Base-by-base conservation (phyloP, 2,113 vertebrate genomes). In the Aspiorhynchus laticeps region DNA sequence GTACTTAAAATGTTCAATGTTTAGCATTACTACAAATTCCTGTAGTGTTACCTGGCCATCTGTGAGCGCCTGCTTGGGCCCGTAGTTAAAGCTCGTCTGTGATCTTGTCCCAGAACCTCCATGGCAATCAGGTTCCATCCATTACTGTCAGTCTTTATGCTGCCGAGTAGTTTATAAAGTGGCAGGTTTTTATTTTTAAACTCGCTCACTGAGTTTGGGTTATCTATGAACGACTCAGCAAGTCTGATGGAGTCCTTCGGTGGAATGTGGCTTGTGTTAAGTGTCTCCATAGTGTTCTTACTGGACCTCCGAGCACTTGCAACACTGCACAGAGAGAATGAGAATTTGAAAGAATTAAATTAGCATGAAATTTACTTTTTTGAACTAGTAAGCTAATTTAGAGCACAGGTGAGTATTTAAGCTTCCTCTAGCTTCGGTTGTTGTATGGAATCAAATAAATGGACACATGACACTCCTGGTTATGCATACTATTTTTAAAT, bases 121-220 rank as follows among this genome's bases (percentile, higher is more conserved):
- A 86, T 80, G 77, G 77, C n/a, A 31, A 86, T 80, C 63, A 86
- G 46, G 38, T 43, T 59, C 33, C 28, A n/a, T 83, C 69, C 86
- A 43, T 24, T 73, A 17, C 1, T 56, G 31, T 86, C 85, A 3
- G 71, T 61, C 63, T 73, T 75, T 59, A 80, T 80, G 33, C 77
- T 86, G 65, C 28, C 43, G 59, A 86, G 73, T 43, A 86, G 63
- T 46, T 71, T 43, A 69, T 86, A 59, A 80, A 86, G 77, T 24
- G 41, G 24, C 0, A 19, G 76, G 14, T 59, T 86, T 86, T 86
- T 86, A 43, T 69, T 69, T 79, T 53, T 53, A 38, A 78, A n/a
- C 46, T 80, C 12, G 6, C 7, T 71, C 4, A 3, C 17, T 24
- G 86, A 59, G 65, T 69, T 33, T 9, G 31, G 15, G 24, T 8